Evolutionary conservation across 2,113 vertebrate species (phyloP), one percentile per base, ranked within the genome.

Genomic region (Nesogale talazaci): DNA sequence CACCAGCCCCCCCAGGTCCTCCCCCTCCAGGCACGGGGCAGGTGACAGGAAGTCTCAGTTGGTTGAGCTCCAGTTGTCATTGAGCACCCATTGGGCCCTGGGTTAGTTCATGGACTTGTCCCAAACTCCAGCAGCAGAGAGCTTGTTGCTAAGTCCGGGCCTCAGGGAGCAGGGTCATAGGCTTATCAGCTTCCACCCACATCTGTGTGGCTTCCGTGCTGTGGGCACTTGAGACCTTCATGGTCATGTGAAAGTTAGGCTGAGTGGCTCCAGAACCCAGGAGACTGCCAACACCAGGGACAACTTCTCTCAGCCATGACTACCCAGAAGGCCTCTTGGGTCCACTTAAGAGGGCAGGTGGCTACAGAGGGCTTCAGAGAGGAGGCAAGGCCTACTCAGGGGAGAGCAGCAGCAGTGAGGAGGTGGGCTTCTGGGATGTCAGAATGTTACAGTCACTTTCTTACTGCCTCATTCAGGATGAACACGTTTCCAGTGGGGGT

Each of bases 341-440:
- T 25, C 19, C 65, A 31, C 19, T 20, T 11, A 70, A 38, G n/a
- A 70, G 34, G 40, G 19, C 34, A 76, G 34, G 36, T 38, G 61
- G 10, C 29, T 25, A 56, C 11, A 0, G 42, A 61, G 78, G 52
- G 6, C 69, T 23, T 40, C 14, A 6, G 61, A 27, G 27, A 57
- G 42, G 22, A n/a, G 23, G 0, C 0, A 19, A 12, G 7, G 3
- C 2, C 40, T 46, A 38, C 75, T 34, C 7, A 46, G 29, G 0
- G n/a, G n/a, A 6, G 31, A 36, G 34, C 40, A 75, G 42, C 36
- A 23, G 77, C 31, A 8, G 75, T 22, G 16, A 77, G 40, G 29
- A 40, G 59, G 20, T 0, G 1, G 0, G 61, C 65, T 3, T 22
- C 46, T 23, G 1, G 0, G n/a, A 10, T 52, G 46, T 46, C 6